Evolutionary conservation across 2,113 vertebrate genomes (phyloP), one percentile per base, ranked within the genome.

Genomic region (Helogale parvula): DNA sequence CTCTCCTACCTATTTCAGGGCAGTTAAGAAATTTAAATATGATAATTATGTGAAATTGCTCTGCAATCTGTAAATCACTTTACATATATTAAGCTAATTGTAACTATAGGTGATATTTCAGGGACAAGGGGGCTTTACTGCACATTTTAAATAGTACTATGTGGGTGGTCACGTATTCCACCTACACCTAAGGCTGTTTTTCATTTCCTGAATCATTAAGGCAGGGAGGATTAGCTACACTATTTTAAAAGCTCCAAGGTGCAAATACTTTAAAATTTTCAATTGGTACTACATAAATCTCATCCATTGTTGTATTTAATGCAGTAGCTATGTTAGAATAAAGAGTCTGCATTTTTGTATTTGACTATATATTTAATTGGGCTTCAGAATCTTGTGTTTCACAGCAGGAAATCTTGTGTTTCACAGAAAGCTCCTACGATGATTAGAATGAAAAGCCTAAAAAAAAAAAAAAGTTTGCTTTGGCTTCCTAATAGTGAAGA

Each of bases 281-380:
- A 81, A 63, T 31, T 93, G 54, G 11, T 91, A 31, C 54, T 92
- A 71, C 76, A 63, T 92, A 89, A 87, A 96, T 93, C 77, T 91
- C 63, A 74, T 25, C 17, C 76, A 86, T 68, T 93, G 60, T 89
- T 94, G 31, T 93, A 80, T 86, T 97, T 91, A 94, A 98, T 91
- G 65, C 23, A 47, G 16, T 87, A 71, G 27, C 19, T 87, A 33
- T 79, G 35, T 74, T 79, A 82, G 47, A 93, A 88, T 93, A 94
- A 95, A 76, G 1, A 94, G 33, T 41, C 63, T 96, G 52, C 29
- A 72, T 57, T 97, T 97, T 90, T 84, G 52, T 96, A 93, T 96
- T 93, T 94, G 76, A 96, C 83, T 96, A 23, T 87, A 65, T 86
- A 47, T 94, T 97, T 97, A 98, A 88, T 41, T 98, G 66, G 83